These are phyloP conservation scores for Globicephala melas DNA, from an alignment of 2,113 vertebrate genomes.

Conservation along the genomic window DNA sequence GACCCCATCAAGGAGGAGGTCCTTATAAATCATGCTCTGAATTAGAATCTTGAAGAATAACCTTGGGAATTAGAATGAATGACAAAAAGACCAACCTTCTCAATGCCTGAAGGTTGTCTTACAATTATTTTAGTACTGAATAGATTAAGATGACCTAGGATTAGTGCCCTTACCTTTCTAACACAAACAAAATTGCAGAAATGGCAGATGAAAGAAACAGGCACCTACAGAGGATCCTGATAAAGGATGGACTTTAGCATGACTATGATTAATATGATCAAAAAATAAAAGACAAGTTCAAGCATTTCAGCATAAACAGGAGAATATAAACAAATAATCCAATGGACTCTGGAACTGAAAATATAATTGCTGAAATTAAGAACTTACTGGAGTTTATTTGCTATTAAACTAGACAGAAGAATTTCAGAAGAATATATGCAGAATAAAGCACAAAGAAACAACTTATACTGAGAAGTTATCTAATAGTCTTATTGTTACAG, in stretches of 20 bases:
- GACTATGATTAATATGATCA: not conserved
- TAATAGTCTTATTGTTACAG: not conserved
- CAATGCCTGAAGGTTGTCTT: not conserved
- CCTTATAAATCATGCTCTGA: not conserved
- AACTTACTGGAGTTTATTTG: not conserved
- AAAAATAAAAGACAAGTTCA: not conserved
- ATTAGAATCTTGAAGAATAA: not conserved
- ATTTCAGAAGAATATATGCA: not conserved
- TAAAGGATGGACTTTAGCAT: not conserved
- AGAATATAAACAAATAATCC: not conserved
- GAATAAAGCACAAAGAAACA: not conserved
- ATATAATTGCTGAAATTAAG: not conserved
- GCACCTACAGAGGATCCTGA: not conserved
- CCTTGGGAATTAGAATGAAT: not conserved
- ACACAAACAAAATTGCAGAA: not conserved
- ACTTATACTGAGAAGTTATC: not conserved
- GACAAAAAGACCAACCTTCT: not conserved
- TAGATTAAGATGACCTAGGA: not conserved
- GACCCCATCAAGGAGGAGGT: not conserved
- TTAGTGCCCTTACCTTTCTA: not conserved
- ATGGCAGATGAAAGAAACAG: not conserved
- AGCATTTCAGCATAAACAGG: not conserved
- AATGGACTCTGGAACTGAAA: not conserved
- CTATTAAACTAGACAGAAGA: not conserved
- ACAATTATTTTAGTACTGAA: not conserved